Evolutionary conservation across 2,797 vertebrate species (phyloP), one percentile per base, ranked within the genome.

Genomic region (Sebastes aleutianus): DNA sequence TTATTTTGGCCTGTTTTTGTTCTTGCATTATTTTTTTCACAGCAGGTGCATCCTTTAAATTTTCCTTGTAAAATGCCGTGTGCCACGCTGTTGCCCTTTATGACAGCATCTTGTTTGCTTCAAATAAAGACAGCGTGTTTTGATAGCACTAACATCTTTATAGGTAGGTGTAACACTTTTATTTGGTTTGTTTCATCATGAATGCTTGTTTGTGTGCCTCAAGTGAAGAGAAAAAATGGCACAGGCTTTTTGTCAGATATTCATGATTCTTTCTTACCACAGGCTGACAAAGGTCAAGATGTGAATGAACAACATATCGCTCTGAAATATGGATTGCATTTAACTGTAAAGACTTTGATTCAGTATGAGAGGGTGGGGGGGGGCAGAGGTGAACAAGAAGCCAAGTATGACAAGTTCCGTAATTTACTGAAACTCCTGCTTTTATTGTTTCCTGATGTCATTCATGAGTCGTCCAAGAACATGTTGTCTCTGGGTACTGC

Each of bases 261-360:
- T 70, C 24, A n/a, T 56, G 26, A 68, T 80, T 43, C 39, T 43
- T 43, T 78, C 75, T 70, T 18, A 83, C 31, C 43, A 47, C 76
- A 69, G 47, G 32, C 50, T 57, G 82, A 82, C 64, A 87, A 29
- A 80, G 80, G 80, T 88, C 87, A 80, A 74, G 70, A 82, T 86
- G 64, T 75, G 74, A 76, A 63, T 8, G 54, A 87, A 74, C 18
- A 79, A 47, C 59, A 66, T 50, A 31, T 83, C 36, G 24, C 34
- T 73, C 39, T 72, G 71, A 86, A 53, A 76, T 64, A 56, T 64
- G 32, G 24, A 6, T 66, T 65, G 1, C 10, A 22, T 85, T 74
- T 79, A 53, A 76, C 67, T 84, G 54, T 66, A 32, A 43, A 47
- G 70, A 71, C 85, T 82, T 87, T 88, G 80, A 90, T 86, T 18